Conservation (phyloP, 2,797 vertebrate genomes). For the Falco columbarius region DNA sequence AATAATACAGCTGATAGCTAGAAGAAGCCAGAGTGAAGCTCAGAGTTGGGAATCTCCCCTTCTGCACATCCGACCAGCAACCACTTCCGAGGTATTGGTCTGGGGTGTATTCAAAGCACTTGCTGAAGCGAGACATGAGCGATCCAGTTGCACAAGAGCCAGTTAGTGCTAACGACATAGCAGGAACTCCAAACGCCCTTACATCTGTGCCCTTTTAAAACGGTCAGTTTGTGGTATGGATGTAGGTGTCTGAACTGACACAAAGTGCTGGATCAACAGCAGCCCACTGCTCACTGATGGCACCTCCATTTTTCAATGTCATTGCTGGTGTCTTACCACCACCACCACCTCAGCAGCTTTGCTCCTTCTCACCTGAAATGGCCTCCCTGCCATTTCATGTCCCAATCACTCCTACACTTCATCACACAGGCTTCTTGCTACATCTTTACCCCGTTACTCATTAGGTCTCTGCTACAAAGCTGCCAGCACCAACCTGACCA, state of each 20-base stretch:
- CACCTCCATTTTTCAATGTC: rapidly evolving
- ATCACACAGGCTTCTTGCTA: not conserved
- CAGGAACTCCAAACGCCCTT: not conserved
- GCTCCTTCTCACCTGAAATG: not conserved
- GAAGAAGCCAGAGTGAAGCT: not conserved
- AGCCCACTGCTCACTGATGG: rapidly evolving
- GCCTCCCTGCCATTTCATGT: not conserved
- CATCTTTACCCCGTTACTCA: not conserved
- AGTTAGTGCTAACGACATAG: not conserved
- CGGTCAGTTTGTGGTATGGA: not conserved
- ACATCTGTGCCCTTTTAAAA: not conserved
- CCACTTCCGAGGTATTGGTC: rapidly evolving
- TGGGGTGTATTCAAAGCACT: not conserved
- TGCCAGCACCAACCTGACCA: not conserved
- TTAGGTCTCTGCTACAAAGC: not conserved
- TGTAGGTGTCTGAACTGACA: rapidly evolving
- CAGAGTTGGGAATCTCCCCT: not conserved
- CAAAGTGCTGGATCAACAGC: not conserved
- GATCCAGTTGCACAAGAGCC: rapidly evolving
- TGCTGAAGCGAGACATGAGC: not conserved
- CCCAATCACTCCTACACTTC: not conserved
- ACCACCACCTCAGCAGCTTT: not conserved
- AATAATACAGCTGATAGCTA: not conserved
- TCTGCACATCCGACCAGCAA: not conserved
- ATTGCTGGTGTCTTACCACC: not conserved